Evolutionary conservation across 1,140 invertebrate species (phyloP).

Genomic region (Aphelinus certus): DNA sequence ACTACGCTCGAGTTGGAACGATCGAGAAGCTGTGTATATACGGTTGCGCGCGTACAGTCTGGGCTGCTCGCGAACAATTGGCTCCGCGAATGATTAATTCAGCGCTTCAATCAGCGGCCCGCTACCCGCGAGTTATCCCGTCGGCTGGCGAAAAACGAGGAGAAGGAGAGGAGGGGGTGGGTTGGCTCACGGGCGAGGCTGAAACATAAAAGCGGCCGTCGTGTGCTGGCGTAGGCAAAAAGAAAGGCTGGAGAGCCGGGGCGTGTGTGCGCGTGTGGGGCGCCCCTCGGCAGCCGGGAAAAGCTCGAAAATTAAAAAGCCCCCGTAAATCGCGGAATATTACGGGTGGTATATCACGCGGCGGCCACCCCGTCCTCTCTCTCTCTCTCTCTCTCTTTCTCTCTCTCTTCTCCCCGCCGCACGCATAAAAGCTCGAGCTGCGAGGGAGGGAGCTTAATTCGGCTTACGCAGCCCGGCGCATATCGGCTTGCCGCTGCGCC

Average conservation of each 20-base stretch:
- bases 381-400: not conserved
- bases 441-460: constrained; percentile 22
- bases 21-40: too few relatives aligned
- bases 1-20: too few relatives aligned
- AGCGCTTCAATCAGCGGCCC: constrained; percentile 12
- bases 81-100: constrained; percentile 12
- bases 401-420: not conserved
- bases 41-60: not conserved
- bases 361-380: not conserved
- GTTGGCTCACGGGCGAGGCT: not conserved
- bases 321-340: constrained; percentile 38
- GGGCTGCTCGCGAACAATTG: not conserved
- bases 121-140: not conserved
- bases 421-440: constrained; percentile 4
- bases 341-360: constrained; percentile 36
- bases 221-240: not conserved
- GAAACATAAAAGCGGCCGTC: not conserved
- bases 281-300: constrained; percentile 6
- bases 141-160: constrained; percentile 8
- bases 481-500: not conserved
- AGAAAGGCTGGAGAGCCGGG: too few relatives aligned
- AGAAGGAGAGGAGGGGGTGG: not conserved
- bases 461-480: constrained; percentile 27
- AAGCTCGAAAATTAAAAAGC: constrained; percentile 41
- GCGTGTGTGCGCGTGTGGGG: not conserved